Conservation (phyloP, 2,797 vertebrate species). For the Rhynchonycteris naso region DNA sequence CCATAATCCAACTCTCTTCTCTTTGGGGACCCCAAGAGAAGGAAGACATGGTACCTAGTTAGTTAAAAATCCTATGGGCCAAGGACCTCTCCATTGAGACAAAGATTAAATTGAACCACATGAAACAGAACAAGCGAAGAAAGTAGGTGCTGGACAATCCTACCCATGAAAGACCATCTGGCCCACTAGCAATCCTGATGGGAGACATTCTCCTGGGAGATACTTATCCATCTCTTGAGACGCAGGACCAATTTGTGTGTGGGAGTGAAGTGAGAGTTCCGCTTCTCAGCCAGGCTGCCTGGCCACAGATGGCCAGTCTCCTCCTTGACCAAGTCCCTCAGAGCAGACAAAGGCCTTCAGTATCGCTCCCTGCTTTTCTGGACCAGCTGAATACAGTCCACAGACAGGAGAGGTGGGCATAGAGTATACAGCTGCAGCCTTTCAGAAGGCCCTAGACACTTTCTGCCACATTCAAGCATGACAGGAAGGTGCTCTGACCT, state of each 20-base stretch:
- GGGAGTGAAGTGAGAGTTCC: conserved; percentile 64
- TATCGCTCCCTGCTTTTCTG: background rate
- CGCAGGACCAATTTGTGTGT: conserved; percentile 2
- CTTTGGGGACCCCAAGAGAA: conserved; percentile 67
- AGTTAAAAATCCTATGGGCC: background rate
- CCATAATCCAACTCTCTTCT: conserved; percentile 63
- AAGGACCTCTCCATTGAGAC: background rate
- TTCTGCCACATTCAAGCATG: background rate
- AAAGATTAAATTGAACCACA: conserved; percentile 50
- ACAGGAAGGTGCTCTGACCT: background rate
- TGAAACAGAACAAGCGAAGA: conserved; percentile 30
- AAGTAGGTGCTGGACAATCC: background rate
- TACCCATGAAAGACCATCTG: background rate
- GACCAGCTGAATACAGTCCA: background rate
- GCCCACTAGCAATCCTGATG: background rate
- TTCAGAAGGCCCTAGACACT: fast-evolving
- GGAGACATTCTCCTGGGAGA: background rate
- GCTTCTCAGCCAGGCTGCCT: background rate
- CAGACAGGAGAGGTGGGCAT: background rate
- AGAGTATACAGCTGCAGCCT: background rate
- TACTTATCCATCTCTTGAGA: conserved; percentile 60
- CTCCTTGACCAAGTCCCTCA: background rate
- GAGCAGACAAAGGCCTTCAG: background rate
- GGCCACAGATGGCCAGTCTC: background rate
- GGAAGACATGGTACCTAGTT: conserved; percentile 52